phyloP scores from a whole-genome alignment of 2,797 vertebrate genomes.

The Premnoplex brunnescens region DNA sequence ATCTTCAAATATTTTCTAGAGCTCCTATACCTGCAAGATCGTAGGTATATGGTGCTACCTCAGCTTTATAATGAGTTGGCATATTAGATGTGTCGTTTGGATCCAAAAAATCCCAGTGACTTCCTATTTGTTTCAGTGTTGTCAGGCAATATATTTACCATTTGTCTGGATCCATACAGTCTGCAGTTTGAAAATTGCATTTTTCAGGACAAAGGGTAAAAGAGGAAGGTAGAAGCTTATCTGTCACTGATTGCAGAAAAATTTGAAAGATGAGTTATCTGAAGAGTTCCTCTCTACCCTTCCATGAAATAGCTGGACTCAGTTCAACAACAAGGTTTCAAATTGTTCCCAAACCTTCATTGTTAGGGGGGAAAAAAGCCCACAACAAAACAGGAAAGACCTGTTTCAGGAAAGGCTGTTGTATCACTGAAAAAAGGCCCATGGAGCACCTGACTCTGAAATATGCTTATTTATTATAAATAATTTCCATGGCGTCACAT shows the following conservation, averaged over 20 bases:
- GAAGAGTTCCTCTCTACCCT: conserved; percentile 12
- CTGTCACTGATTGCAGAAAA: neutral
- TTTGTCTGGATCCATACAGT: neutral
- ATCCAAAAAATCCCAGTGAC: neutral
- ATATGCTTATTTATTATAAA: conserved; percentile 63
- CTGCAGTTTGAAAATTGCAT: neutral
- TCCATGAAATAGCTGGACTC: neutral
- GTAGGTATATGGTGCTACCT: neutral
- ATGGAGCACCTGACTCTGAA: conserved; percentile 48
- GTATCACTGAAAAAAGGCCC: conserved; percentile 5
- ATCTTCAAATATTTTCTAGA: neutral
- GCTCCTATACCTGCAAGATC: neutral
- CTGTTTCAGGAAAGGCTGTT: conserved; percentile 45
- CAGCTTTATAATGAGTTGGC: neutral
- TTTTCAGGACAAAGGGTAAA: neutral
- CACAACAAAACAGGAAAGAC: conserved; percentile 21
- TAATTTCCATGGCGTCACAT: conserved; percentile 69
- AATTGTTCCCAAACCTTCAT: neutral
- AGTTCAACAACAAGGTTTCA: conserved; percentile 24
- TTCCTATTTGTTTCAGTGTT: neutral
- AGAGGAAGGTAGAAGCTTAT: neutral
- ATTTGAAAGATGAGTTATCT: neutral
- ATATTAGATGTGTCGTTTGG: neutral
- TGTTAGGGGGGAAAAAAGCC: neutral
- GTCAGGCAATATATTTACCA: neutral